Conservation (phyloP, 2,113 vertebrate species). For the Sorex araneus region DNA sequence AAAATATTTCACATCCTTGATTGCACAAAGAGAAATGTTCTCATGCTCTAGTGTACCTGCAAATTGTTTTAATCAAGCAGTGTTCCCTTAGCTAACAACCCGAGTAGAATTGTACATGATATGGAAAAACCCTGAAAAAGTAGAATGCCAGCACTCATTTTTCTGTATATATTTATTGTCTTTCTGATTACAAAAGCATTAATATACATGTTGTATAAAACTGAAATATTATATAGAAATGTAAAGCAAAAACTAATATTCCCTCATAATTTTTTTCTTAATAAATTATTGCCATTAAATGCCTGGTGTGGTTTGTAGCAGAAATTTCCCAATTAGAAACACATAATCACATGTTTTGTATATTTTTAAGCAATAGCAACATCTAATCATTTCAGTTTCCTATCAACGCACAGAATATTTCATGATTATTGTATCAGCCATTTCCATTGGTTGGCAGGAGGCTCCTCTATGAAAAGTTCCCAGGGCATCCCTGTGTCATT, state of each 20-base stretch:
- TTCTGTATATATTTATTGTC: conserved; percentile 27
- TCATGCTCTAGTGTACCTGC: not conserved
- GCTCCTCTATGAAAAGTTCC: too few relatives aligned
- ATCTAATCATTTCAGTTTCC: too few relatives aligned
- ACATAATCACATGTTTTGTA: not conserved
- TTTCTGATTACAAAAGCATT: conserved; percentile 41
- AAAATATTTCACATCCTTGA: not conserved
- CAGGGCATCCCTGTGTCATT: too few relatives aligned
- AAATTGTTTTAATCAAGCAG: conserved; percentile 7
- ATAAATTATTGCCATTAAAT: not conserved
- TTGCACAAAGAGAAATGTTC: not conserved
- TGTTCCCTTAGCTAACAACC: not conserved
- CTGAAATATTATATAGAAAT: conserved; percentile 30
- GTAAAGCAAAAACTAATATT: not conserved
- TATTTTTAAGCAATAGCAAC: too few relatives aligned
- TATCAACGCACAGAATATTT: too few relatives aligned
- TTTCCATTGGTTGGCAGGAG: too few relatives aligned
- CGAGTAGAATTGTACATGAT: not conserved
- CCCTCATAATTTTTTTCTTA: not conserved
- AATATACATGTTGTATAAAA: not conserved
- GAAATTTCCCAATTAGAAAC: conserved; percentile 17
- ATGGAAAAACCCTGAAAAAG: not conserved
- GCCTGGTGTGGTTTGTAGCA: not conserved
- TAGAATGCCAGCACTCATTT: not conserved
- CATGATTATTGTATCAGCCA: too few relatives aligned